phyloP scores from a whole-genome alignment of 2,797 vertebrate species.

The Novumbra hubbsi region DNA sequence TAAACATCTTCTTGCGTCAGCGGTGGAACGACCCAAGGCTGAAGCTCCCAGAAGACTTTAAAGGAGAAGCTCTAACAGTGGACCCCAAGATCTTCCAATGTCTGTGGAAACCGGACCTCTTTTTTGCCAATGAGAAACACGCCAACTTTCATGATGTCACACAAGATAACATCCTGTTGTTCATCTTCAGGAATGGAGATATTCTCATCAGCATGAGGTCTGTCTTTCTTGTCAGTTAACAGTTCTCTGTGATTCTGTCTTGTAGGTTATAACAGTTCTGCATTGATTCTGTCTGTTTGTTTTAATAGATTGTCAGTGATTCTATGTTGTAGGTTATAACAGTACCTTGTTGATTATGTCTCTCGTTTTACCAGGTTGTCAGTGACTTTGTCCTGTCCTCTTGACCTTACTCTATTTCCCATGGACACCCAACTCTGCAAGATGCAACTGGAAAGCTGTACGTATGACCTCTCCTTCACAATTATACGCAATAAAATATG shows the following conservation, averaged over 20 bases:
- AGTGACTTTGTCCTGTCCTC: conserved; percentile 92
- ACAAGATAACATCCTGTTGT: conserved; percentile 96
- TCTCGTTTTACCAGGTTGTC: conserved; percentile 42
- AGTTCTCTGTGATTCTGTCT: conserved; percentile 82
- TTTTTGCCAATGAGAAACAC: conserved; percentile 97
- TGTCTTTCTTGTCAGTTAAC: background rate
- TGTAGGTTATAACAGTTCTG: conserved; percentile 53
- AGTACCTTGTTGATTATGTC: background rate
- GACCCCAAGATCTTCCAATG: conserved; percentile 98
- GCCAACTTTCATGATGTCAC: conserved; percentile 98
- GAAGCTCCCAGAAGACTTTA: conserved; percentile 88
- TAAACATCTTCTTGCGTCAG: conserved; percentile 96
- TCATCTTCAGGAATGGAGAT: conserved; percentile 95
- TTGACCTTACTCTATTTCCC: conserved; percentile 92
- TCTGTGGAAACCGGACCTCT: conserved; percentile 97
- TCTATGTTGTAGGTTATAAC: background rate
- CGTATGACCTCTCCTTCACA: conserved; percentile 55
- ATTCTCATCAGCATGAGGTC: conserved; percentile 97
- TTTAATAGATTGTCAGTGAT: conserved; percentile 1
- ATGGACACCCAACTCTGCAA: conserved; percentile 98
- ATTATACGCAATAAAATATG: background rate
- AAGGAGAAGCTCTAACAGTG: conserved; percentile 88
- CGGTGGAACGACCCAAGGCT: conserved; percentile 96
- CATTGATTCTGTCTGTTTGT: background rate
- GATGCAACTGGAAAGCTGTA: conserved; percentile 98